Evolutionary conservation across 2,797 vertebrate species (phyloP).

Genomic region (Oryzias dopingdopingensis): DNA sequence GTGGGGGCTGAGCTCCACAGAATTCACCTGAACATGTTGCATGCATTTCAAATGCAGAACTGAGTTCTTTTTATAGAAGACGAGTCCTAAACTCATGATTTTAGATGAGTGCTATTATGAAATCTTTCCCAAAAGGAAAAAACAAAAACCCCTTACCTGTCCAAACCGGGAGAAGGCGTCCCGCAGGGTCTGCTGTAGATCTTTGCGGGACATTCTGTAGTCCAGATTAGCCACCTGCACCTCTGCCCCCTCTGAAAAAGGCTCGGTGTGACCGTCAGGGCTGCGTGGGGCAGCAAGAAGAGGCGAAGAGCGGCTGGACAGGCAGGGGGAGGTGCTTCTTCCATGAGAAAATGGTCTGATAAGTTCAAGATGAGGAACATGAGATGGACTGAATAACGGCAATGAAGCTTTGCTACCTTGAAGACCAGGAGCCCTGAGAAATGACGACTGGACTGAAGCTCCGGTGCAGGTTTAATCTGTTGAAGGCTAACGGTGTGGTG

Average conservation of each 20-base stretch:
- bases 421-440: constrained; percentile 89
- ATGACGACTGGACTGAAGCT: constrained; percentile 85
- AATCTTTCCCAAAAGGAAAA: too few relatives aligned
- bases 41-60: background rate
- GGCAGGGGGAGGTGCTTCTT: constrained; percentile 87
- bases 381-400: background rate
- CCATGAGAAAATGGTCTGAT: background rate
- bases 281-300: constrained; percentile 71
- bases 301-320: constrained; percentile 89
- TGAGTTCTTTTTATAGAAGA: background rate
- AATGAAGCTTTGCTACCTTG: constrained; percentile 76
- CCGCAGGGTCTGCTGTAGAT: constrained; percentile 87
- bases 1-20: constrained; percentile 92
- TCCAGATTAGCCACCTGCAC: constrained; percentile 93
- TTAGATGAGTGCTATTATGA: background rate
- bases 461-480: constrained; percentile 86
- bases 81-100: background rate
- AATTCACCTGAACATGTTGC: constrained; percentile 80
- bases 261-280: constrained; percentile 73
- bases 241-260: constrained; percentile 89
- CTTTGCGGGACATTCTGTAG: constrained; percentile 94
- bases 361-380: too few relatives aligned
- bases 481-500: constrained; percentile 96
- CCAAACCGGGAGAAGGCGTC: constrained; percentile 89
- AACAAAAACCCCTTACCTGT: constrained; percentile 73